Percentiles rank a stretch among this genome's conserved stretches.
These are phyloP conservation scores for Asbolus verrucosus DNA, from an alignment of 1,140 invertebrate genomes.

Conservation along the genomic window DNA sequence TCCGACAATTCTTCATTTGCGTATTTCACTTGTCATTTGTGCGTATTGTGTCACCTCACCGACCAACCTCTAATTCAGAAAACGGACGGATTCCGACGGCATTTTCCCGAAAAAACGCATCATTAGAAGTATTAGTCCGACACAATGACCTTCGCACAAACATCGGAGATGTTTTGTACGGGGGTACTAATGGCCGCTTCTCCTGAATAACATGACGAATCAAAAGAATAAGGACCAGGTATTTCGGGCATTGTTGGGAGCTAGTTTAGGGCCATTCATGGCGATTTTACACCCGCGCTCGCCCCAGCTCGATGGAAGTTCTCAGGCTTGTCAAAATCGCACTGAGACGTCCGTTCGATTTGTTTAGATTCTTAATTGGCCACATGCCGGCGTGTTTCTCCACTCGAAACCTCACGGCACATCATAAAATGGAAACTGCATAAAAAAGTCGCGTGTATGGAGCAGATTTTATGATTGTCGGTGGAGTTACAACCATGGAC, in stretches of 20 bases:
- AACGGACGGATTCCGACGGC: slow-evolving; percentile 24
- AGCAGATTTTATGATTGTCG: too few species aligned
- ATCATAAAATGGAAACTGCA: too few species aligned
- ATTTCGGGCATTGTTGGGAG: slow-evolving; percentile 38
- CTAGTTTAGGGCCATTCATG: slow-evolving; percentile 40
- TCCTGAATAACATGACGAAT: slow-evolving; percentile 4
- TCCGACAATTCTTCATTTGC: slow-evolving; percentile 69
- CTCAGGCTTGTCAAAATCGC: slow-evolving; percentile 41
- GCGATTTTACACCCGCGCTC: slow-evolving; percentile 26
- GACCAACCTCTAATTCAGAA: slow-evolving; percentile 45
- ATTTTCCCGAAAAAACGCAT: slow-evolving; percentile 27
- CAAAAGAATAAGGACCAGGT: slow-evolving; percentile 32
- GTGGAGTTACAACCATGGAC: too few species aligned
- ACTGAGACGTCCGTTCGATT: slow-evolving; percentile 40
- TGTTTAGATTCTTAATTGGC: slow-evolving; percentile 42
- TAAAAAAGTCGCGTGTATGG: too few species aligned
- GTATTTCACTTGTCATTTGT: slow-evolving; percentile 70
- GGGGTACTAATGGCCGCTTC: slow-evolving; percentile 11
- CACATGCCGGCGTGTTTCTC: slow-evolving; percentile 28
- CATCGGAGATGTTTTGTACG: slow-evolving; percentile 23
- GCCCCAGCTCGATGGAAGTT: slow-evolving; percentile 18
- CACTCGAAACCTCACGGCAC: background rate
- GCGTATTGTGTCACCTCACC: slow-evolving; percentile 63
- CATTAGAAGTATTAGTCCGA: slow-evolving; percentile 41
- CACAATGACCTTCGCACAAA: slow-evolving; percentile 24